phyloP scores from a whole-genome alignment of 2,113 vertebrate genomes.

The Hiodon alosoides region DNA sequence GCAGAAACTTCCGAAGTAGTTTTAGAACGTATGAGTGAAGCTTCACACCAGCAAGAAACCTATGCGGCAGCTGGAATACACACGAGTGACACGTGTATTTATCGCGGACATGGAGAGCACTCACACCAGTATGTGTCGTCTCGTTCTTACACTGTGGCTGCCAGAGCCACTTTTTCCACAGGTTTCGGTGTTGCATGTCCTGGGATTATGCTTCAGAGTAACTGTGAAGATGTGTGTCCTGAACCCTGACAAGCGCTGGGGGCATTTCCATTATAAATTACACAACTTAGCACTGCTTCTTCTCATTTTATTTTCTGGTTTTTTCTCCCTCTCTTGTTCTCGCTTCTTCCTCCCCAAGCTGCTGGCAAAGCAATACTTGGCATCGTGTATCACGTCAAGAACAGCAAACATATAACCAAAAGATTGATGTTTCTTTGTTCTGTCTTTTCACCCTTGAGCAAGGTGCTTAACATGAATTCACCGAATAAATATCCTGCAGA shows the following conservation, averaged over 20 bases:
- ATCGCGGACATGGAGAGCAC: too few species aligned
- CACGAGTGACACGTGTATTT: too few species aligned
- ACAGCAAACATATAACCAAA: constrained; percentile 21
- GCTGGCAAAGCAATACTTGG: constrained; percentile 30
- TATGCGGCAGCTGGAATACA: background rate
- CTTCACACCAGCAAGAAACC: background rate
- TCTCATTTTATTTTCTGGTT: constrained; percentile 1
- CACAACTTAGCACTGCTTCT: constrained; percentile 43
- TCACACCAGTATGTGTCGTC: too few species aligned
- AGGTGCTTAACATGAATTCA: too few species aligned
- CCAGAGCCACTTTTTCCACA: constrained; percentile 44
- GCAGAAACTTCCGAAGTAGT: too few species aligned
- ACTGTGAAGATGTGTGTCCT: constrained; percentile 41
- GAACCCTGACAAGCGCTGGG: constrained; percentile 51
- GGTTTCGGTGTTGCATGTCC: constrained; percentile 50
- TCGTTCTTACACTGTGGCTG: too few species aligned
- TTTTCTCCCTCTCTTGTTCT: constrained; percentile 21
- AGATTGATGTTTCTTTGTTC: background rate
- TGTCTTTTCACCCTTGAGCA: too few species aligned
- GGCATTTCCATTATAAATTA: constrained; percentile 54
- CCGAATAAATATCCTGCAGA: too few species aligned
- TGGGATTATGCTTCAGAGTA: constrained; percentile 36
- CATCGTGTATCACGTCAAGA: constrained; percentile 35
- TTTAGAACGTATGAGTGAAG: too few species aligned
- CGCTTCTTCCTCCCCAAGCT: constrained; percentile 29